Base-by-base conservation (phyloP, 1,140 invertebrate species). In the Eumaeus atala region DNA sequence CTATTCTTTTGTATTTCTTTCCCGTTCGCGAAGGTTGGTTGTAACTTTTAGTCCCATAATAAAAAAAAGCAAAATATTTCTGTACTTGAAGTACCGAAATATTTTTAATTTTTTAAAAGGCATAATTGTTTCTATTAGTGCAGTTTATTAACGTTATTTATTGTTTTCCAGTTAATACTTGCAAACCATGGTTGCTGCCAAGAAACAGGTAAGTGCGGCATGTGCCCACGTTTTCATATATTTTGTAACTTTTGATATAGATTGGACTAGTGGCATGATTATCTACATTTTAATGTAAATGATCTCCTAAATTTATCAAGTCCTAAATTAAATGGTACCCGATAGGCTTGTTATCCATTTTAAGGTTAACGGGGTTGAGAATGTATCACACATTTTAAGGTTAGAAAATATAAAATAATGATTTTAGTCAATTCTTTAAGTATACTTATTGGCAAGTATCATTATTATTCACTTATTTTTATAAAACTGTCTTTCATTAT, bases 141-240 rank as follows among this genome's bases (percentile, higher is more conserved):
- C 21, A 28, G 21, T 28, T 28, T 28, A 28, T 6, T 28, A 28
- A 28, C 21, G 21, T 6, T 35, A 9, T 42, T 53, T 5, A 34
- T 8, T 53, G 6, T 34, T 28, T 28, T 28, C 2, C 21, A 28
- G 21, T 28, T 28, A 48, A 61, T 59, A 54, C 51, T 35, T 17
- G 38, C n/a, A n/a, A 57, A 80, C 58, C 73, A 86, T 86, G 83
- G 83, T 84, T 65, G 83, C 83, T 11, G 83, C 83, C 51, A 86
- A 86, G 68, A 86, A 86, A 70, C 83, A 86, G 69, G 83, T 83
- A 59, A 68, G 74, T 62, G 21, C 21, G 21, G 21, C 21, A 28
- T 28, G 48, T 42, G 14, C 63, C 55, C 72, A 81, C 74, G 71
- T 78, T 70, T 59, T 61, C 44, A 62, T 54, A n/a, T 37, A n/a